Evolutionary conservation across 2,113 vertebrate species (phyloP).

Genomic region (Paralichthys olivaceus): DNA sequence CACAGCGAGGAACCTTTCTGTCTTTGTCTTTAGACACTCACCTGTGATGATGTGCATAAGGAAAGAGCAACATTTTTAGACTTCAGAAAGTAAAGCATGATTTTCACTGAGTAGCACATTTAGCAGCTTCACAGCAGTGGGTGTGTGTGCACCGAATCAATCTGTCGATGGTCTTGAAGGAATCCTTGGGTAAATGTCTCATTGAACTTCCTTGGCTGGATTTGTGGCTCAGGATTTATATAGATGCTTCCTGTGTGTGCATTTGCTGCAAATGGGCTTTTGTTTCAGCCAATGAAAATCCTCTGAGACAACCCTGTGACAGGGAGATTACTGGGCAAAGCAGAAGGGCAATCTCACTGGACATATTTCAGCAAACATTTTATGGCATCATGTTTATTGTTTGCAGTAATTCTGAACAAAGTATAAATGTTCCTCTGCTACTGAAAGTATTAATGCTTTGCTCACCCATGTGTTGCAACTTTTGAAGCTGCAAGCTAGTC

Average conservation of each 20-base stretch:
- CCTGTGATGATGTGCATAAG: background rate
- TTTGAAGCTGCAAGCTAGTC: constrained; percentile 26
- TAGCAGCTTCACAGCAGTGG: constrained; percentile 27
- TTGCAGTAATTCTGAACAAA: constrained; percentile 10
- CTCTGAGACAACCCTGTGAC: constrained; percentile 41
- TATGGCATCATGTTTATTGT: constrained; percentile 15
- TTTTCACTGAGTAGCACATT: constrained; percentile 3
- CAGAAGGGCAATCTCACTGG: background rate
- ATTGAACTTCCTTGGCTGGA: constrained; percentile 43
- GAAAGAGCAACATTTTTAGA: background rate
- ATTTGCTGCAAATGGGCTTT: constrained; percentile 27
- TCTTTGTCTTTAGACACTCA: constrained; percentile 1
- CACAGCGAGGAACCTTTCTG: background rate
- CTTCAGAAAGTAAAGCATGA: background rate
- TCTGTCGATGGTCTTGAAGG: constrained; percentile 51
- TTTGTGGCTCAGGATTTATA: constrained; percentile 49
- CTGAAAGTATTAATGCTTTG: constrained; percentile 10
- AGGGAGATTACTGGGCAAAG: constrained; percentile 11
- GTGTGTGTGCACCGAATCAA: constrained; percentile 2
- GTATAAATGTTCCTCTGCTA: background rate
- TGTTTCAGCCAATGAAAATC: constrained; percentile 32
- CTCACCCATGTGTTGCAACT: background rate
- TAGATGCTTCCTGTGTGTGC: constrained; percentile 14
- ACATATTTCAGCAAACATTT: constrained; percentile 33
- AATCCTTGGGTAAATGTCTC: constrained; percentile 35